Percentiles rank a stretch among this genome's conserved stretches.
Evolutionary conservation across 2,113 vertebrate species (phyloP).

Genomic region (Myiopsitta monachus): DNA sequence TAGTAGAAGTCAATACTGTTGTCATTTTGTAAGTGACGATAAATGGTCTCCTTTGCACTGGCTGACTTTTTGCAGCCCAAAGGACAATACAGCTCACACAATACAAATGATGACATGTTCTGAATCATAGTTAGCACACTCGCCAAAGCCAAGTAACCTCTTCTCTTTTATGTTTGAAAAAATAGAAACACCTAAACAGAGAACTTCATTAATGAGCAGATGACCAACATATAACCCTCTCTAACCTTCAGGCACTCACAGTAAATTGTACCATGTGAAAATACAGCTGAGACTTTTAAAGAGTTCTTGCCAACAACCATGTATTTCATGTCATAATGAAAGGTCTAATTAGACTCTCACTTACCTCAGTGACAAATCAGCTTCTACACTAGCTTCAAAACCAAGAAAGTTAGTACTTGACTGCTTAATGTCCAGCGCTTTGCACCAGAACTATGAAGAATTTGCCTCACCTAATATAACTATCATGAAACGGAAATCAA

Average conservation of each 20-base stretch:
- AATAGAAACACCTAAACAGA: neutral
- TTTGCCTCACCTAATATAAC: too few species aligned
- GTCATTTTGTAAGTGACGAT: neutral
- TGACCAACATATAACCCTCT: neutral
- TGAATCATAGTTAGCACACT: neutral
- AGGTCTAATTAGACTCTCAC: neutral
- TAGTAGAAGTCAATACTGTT: neutral
- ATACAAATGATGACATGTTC: rapidly evolving
- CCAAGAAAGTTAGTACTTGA: neutral
- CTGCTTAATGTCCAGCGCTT: neutral
- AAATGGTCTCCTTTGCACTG: neutral
- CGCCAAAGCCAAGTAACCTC: neutral
- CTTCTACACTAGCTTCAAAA: neutral
- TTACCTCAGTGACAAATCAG: neutral
- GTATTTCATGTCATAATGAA: neutral
- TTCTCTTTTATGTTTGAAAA: neutral
- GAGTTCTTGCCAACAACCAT: neutral
- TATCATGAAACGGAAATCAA: too few species aligned
- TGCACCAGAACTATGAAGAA: neutral
- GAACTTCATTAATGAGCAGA: neutral
- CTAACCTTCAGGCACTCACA: neutral
- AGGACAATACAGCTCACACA: neutral
- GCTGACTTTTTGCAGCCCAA: neutral
- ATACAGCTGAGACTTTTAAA: neutral
- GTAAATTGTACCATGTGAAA: neutral